Conservation (phyloP, 2,888 invertebrate genomes). For the Nezara viridula region DNA sequence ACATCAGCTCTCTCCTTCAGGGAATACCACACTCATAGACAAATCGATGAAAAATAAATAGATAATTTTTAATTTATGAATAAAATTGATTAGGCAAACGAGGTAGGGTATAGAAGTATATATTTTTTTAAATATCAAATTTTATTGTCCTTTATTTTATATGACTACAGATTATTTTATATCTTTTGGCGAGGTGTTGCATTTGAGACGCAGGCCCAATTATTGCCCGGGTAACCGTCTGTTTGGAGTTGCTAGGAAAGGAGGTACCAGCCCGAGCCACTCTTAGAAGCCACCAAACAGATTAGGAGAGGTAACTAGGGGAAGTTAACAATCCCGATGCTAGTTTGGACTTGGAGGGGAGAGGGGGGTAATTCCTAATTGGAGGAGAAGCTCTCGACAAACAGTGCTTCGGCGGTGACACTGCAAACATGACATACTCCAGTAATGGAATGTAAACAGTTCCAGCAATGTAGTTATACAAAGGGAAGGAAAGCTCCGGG, state of each 20-base stretch:
- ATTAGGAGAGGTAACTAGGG: constrained; percentile 56
- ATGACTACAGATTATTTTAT: too few species aligned
- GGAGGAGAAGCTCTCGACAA: constrained; percentile 49
- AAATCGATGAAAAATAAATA: too few species aligned
- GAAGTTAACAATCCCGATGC: constrained; percentile 54
- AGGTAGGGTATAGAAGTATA: too few species aligned
- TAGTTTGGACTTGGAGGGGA: constrained; percentile 25
- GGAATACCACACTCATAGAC: too few species aligned
- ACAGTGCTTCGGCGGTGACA: constrained; percentile 52
- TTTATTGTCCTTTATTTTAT: too few species aligned
- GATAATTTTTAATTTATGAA: too few species aligned
- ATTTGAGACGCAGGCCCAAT: background rate
- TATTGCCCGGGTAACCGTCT: background rate
- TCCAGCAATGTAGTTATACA: constrained; percentile 56
- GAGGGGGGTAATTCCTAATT: constrained; percentile 57
- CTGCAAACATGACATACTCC: constrained; percentile 59
- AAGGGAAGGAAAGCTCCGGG: constrained; percentile 6
- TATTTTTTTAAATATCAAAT: too few species aligned
- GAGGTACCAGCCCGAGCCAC: background rate
- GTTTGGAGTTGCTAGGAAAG: constrained; percentile 19
- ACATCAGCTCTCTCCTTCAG: too few species aligned
- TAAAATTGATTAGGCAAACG: too few species aligned
- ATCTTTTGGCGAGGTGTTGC: too few species aligned
- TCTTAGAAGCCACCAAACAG: constrained; percentile 47
- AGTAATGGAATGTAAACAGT: constrained; percentile 57